Percentiles rank a stretch among this genome's conserved stretches.
These are phyloP conservation scores for Manduca sexta DNA, from an alignment of 1,140 invertebrate genomes.

Conservation along the genomic window DNA sequence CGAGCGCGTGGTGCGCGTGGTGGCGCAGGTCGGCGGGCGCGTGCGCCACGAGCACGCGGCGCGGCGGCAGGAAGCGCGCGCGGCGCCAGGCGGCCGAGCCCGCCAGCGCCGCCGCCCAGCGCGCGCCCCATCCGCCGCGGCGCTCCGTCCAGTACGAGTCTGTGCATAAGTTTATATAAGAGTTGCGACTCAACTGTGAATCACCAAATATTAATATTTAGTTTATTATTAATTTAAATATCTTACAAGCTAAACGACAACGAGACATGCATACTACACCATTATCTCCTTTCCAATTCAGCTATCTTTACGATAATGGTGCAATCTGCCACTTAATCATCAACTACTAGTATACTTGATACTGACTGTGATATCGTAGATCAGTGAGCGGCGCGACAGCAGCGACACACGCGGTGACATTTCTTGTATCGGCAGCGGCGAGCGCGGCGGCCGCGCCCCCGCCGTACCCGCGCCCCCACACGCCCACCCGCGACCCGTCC, in stretches of 20 bases:
- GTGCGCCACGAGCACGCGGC: slow-evolving; percentile 79
- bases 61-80: slow-evolving; percentile 77
- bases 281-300: no score
- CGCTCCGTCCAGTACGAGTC: slow-evolving; percentile 90
- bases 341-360: no score
- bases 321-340: no score
- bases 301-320: no score
- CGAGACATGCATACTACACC: no score
- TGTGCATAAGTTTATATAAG: no score
- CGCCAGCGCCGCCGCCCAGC: slow-evolving; percentile 81
- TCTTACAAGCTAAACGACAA: no score
- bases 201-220: no score
- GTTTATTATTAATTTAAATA: no score
- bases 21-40: slow-evolving; percentile 86
- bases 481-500: slow-evolving; percentile 81
- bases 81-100: slow-evolving; percentile 82
- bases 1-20: slow-evolving; percentile 89
- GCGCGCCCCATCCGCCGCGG: slow-evolving; percentile 82
- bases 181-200: no score
- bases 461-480: slow-evolving; percentile 82
- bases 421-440: slow-evolving; percentile 80
- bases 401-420: slow-evolving; percentile 85
- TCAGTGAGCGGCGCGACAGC: slow-evolving; percentile 88
- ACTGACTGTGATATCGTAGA: slow-evolving; percentile 86
- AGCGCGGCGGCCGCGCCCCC: slow-evolving; percentile 82